Base-by-base conservation (phyloP, 2,797 vertebrate genomes). In the Enteromius treurensis region DNA sequence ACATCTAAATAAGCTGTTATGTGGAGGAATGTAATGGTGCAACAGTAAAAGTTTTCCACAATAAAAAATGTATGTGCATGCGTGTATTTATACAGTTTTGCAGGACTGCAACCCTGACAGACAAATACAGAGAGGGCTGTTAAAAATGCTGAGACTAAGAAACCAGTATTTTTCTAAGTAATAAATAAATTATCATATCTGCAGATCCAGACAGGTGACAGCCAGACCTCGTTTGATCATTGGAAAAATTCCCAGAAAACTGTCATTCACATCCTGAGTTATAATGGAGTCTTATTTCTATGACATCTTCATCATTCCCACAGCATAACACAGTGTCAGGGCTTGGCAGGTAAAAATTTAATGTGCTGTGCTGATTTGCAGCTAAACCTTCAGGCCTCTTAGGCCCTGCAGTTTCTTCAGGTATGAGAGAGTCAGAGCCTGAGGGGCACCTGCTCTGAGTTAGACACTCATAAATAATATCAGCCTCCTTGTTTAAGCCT, bases 221-320 rank as follows among this genome's bases (percentile, higher is more conserved):
- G 49, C 74, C 75, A 83, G 49, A 58, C 26, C 19, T 78, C 23
- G 6, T 83, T 70, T 80, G 65, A 84, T 79, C 86, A 81, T 26
- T 74, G 74, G 67, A 77, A 84, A 79, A 68, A 81, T 49, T 73
- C 71, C 74, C 47, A 47, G 42, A 32, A 67, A 64, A 67, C 74
- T 68, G 34, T 73, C 75, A 77, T 53, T 67, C 42, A 32, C 32
- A 42, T 55, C 70, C 29, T 19, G 75, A 82, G 55, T 76, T 80
- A 69, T 62, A 62, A 87, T 85, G 74, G 77, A 86, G 80, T 86
- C 69, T 74, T 87, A 84, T 70, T 67, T 85, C 81, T 40, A 23
- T 89, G 86, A 89, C 88, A 89, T 83, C 84, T 85, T 87, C 86
- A 85, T 87, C 84, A 84, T 83, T 79, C 73, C 42, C 85, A 85